These are phyloP conservation scores for Podabrus alpinus DNA, from an alignment of 2,888 invertebrate species.

Conservation along the genomic window DNA sequence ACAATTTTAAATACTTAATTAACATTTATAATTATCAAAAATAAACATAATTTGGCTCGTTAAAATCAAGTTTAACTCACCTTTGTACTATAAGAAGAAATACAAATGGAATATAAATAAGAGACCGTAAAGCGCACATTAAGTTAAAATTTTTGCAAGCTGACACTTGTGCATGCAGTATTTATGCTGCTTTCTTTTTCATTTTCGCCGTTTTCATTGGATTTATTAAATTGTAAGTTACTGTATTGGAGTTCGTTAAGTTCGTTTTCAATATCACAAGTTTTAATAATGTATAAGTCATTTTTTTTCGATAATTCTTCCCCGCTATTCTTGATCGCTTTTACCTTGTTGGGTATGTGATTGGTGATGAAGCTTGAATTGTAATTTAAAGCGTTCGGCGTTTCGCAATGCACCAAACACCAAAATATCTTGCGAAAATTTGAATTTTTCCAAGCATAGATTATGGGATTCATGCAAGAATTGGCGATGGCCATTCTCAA, in stretches of 20 bases:
- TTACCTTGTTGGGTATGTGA: slow-evolving; percentile 61
- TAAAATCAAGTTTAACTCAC: not conserved
- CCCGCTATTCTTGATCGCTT: slow-evolving; percentile 58
- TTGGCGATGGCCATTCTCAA: slow-evolving; percentile 74
- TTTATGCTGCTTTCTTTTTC: slow-evolving; percentile 8
- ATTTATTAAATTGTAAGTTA: not conserved
- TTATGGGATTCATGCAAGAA: slow-evolving; percentile 80
- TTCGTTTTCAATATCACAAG: slow-evolving; percentile 29
- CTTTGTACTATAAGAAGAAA: not conserved
- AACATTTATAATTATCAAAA: not conserved
- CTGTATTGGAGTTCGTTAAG: slow-evolving; percentile 27
- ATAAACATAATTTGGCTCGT: not conserved
- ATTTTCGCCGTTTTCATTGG: slow-evolving; percentile 22
- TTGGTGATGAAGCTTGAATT: slow-evolving; percentile 56
- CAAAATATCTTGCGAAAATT: slow-evolving; percentile 76
- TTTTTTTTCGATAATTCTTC: slow-evolving; percentile 37
- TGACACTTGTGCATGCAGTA: slow-evolving; percentile 9
- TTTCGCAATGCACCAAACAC: slow-evolving; percentile 68
- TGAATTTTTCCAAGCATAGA: slow-evolving; percentile 84
- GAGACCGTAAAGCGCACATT: not conserved
- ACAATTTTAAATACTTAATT: not conserved
- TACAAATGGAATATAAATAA: not conserved
- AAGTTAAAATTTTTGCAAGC: not conserved
- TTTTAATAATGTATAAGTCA: slow-evolving; percentile 11
- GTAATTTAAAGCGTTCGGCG: slow-evolving; percentile 57